These are phyloP conservation scores for Eurytoma adleriae DNA, from an alignment of 2,888 invertebrate genomes.

Conservation along the genomic window DNA sequence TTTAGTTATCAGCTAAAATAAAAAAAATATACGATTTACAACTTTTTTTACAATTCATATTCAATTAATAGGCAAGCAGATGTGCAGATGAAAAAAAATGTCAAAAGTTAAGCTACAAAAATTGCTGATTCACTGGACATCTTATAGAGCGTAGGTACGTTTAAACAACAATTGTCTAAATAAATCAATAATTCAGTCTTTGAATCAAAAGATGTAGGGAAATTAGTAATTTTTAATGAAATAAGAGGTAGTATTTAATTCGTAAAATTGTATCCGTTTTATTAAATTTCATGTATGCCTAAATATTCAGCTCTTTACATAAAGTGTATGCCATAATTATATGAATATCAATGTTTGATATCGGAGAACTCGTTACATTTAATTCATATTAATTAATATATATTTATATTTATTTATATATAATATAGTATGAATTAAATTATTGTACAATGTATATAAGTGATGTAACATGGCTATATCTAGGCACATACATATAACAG, in stretches of 20 bases:
- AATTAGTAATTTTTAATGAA: too few relatives aligned
- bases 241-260: slow-evolving; percentile 28
- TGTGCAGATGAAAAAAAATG: too few relatives aligned
- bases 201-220: too few relatives aligned
- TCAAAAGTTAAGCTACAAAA: too few relatives aligned
- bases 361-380: slow-evolving; percentile 73
- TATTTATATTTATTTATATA: slow-evolving; percentile 71
- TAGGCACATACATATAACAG: slow-evolving; percentile 74
- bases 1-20: too few relatives aligned
- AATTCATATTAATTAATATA: slow-evolving; percentile 66
- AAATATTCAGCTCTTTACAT: slow-evolving; percentile 75
- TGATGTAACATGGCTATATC: slow-evolving; percentile 71
- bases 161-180: background rate
- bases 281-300: slow-evolving; percentile 75
- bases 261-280: slow-evolving; percentile 73
- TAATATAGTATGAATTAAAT: slow-evolving; percentile 63
- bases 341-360: slow-evolving; percentile 69
- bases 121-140: too few relatives aligned
- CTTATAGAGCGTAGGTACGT: too few relatives aligned
- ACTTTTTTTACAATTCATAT: background rate
- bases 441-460: slow-evolving; percentile 64
- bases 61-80: too few relatives aligned
- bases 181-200: background rate
- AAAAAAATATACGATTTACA: too few relatives aligned
- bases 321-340: slow-evolving; percentile 68